Base-by-base conservation (phyloP, 2,888 invertebrate species). In the Nomada ruficornis region DNA sequence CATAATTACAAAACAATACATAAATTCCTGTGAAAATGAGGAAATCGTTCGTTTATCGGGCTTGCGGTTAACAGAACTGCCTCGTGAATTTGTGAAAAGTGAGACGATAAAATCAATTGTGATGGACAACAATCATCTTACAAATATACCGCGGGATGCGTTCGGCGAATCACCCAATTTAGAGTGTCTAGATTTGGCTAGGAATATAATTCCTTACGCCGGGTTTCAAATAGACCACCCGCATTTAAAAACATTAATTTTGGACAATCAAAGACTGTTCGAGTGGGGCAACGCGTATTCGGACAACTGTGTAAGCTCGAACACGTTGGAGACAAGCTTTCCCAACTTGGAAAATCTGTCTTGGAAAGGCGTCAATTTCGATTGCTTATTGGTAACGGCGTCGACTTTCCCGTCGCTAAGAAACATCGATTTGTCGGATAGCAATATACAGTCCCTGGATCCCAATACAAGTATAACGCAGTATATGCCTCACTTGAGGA, bases 341-440 rank as follows among this genome's bases (percentile, higher is more conserved):
- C 78, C 78, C 0, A 73, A 62, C 2, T 29, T 85, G 54, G 42
- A 72, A 10, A 3, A 10, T 10, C 29, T 85, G 1, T 50, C 79
- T 0, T 13, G 82, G 10, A 63, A 50, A 13, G 59, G 62, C 0
- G 42, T 44, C n/a, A 5, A 52, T 2, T n/a, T 70, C n/a, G 9
- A 52, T 0, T 10, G 42, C 1, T 20, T 10, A 4, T 3, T 47
- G 18, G 0, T 44, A 0, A 1, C 15, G 4, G 59, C 5, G 13
- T 18, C 7, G 3, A 1, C 10, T 1, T 15, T 77, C 15, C 77
- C 72, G 0, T 13, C 20, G 1, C 18, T 80, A 4, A 9, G 15
- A 0, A 68, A 18, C 0, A 5, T 80, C 0, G 68, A 68, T 10
- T 10, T 72, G 2, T 29, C 26, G 0, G 62, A 76, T 7, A 69